phyloP scores from a whole-genome alignment of 2,113 vertebrate genomes.

The Mormoops blainvillei region DNA sequence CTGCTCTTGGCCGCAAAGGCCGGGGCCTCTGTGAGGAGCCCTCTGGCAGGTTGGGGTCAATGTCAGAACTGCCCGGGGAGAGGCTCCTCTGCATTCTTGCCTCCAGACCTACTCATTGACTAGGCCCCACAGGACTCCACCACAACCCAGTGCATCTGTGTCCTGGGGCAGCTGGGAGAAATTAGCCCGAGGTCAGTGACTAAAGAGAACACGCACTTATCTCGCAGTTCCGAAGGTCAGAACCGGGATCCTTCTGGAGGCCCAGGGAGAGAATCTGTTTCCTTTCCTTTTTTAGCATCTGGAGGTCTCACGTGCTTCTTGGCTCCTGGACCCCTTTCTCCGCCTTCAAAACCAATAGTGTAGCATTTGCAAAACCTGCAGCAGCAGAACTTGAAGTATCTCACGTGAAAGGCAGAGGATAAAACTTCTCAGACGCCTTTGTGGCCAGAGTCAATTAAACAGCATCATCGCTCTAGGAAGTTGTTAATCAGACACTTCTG shows the following conservation, averaged over 20 bases:
- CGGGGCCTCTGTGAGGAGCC: too few species aligned
- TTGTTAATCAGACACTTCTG: constrained; percentile 23
- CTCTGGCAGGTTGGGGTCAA: too few species aligned
- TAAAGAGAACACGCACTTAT: not conserved
- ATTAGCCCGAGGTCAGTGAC: not conserved
- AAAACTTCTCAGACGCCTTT: not conserved
- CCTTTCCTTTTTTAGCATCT: not conserved
- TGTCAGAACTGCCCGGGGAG: fast-evolving
- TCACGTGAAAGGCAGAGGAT: not conserved
- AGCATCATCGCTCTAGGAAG: not conserved
- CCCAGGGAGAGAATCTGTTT: not conserved
- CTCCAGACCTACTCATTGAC: not conserved
- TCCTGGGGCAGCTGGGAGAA: not conserved
- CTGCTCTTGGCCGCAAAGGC: not conserved
- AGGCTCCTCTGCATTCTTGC: not conserved
- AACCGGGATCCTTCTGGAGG: not conserved
- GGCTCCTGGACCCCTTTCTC: not conserved
- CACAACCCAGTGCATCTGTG: not conserved
- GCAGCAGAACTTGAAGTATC: not conserved
- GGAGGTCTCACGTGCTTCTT: too few species aligned
- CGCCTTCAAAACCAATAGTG: not conserved
- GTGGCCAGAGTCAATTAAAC: constrained; percentile 20
- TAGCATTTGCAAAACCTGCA: not conserved
- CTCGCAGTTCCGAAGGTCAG: not conserved
- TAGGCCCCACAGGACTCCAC: not conserved